Evolutionary conservation across 53 echinoderm and acorn worm species (phyloP).

Genomic region (Pentamera pediparva): DNA sequence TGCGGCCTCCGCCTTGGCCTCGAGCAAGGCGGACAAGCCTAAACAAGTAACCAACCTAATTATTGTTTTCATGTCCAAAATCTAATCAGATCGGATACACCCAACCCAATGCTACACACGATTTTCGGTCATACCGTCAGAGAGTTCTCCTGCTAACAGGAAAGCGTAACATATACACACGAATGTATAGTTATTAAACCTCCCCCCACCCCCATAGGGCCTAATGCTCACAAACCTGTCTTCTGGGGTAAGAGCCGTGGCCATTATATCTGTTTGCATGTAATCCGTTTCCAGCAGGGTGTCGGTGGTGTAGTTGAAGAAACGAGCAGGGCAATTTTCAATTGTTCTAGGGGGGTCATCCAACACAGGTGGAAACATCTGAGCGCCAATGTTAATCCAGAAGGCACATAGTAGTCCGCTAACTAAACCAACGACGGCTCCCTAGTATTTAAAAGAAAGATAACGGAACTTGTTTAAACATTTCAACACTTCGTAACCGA

Average conservation of each 20-base stretch:
- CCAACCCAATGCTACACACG: neutral
- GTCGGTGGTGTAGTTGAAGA: neutral
- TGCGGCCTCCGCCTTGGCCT: no score
- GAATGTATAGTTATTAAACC: no score
- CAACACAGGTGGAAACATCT: constrained; percentile 41
- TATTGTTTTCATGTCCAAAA: no score
- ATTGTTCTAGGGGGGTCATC: constrained; percentile 30
- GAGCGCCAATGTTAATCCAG: constrained; percentile 62
- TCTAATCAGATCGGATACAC: no score
- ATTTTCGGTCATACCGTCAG: no score
- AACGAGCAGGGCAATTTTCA: constrained; percentile 33
- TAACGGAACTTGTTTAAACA: neutral
- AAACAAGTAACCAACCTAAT: no score
- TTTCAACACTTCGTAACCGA: no score
- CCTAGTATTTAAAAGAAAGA: constrained; percentile 1
- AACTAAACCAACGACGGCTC: constrained; percentile 35
- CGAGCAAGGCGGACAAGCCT: no score
- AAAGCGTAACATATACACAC: no score
- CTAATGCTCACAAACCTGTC: neutral
- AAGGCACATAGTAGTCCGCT: constrained; percentile 37
- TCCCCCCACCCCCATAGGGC: no score
- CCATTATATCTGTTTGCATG: neutral
- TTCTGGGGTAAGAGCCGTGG: neutral
- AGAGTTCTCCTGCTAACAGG: no score
- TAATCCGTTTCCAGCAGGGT: neutral